A percentile compares a stretch with the other conserved stretches of the same genome.
Evolutionary conservation across 2,797 vertebrate genomes (phyloP).

Genomic region (Tympanoctomys barrerae): DNA sequence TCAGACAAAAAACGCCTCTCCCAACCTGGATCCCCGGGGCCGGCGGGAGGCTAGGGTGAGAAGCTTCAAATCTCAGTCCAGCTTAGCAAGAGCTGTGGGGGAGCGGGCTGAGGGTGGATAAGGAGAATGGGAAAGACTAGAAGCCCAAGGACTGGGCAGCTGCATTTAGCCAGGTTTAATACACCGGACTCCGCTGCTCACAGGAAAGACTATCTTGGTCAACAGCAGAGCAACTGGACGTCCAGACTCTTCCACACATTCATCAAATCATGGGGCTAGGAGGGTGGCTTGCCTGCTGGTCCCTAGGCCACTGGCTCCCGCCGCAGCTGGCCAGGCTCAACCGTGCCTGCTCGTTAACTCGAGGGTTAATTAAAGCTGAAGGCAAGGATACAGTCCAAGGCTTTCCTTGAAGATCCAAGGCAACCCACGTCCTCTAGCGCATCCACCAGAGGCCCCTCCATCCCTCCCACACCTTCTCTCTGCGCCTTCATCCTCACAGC

Average conservation of each 20-base stretch:
- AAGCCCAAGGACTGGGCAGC: not conserved
- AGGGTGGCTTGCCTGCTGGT: slow-evolving; percentile 2
- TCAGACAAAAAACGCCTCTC: not conserved
- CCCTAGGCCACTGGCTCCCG: slow-evolving; percentile 5
- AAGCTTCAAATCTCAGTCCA: slow-evolving; percentile 49
- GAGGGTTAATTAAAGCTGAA: slow-evolving; percentile 71
- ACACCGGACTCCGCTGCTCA: not conserved
- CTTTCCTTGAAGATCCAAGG: slow-evolving; percentile 49
- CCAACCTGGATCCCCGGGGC: slow-evolving; percentile 76
- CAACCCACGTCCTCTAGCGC: not conserved
- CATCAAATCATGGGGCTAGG: slow-evolving; percentile 21
- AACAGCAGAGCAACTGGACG: not conserved
- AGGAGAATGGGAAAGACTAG: not conserved
- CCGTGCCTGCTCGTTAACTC: slow-evolving; percentile 51
- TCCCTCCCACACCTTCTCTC: not conserved
- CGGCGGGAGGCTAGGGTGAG: slow-evolving; percentile 77
- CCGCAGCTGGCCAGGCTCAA: slow-evolving; percentile 59
- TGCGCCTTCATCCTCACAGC: not conserved
- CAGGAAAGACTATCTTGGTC: not conserved
- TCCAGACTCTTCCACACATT: not conserved
- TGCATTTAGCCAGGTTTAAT: not conserved
- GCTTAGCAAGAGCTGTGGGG: not conserved
- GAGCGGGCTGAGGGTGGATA: not conserved
- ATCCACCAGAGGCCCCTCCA: not conserved
- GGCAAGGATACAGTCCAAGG: slow-evolving; percentile 27